Conservation (phyloP, 2,113 vertebrate species). For the Lagopus leucura region DNA sequence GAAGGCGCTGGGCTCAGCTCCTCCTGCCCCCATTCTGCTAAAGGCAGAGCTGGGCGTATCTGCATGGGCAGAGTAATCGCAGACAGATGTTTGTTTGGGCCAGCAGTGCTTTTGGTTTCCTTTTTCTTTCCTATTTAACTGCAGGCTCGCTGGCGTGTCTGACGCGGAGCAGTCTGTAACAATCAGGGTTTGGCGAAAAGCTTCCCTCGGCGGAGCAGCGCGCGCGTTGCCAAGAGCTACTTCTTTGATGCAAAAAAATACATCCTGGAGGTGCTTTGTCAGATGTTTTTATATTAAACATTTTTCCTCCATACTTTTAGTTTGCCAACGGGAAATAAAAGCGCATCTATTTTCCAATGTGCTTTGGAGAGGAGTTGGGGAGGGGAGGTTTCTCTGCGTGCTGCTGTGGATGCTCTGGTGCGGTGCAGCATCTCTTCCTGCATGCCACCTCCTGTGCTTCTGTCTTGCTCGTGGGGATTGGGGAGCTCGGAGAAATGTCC, state of each 20-base stretch:
- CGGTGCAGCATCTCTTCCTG: rapidly evolving
- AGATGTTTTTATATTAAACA: constrained; percentile 80
- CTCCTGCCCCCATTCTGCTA: background rate
- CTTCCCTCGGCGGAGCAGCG: constrained; percentile 30
- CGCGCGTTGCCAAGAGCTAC: constrained; percentile 73
- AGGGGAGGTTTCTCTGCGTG: background rate
- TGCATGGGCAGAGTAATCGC: constrained; percentile 43
- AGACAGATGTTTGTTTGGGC: constrained; percentile 61
- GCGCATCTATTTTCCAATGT: constrained; percentile 62
- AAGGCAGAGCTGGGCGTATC: background rate
- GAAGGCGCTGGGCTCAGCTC: background rate
- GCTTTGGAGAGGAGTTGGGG: constrained; percentile 58
- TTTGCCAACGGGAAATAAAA: constrained; percentile 67
- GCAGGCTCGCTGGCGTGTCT: constrained; percentile 28
- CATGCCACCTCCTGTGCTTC: background rate
- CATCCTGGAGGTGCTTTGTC: constrained; percentile 79
- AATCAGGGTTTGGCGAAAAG: constrained; percentile 36
- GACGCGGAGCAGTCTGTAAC: constrained; percentile 1
- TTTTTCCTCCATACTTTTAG: constrained; percentile 56
- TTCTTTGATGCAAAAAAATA: constrained; percentile 77
- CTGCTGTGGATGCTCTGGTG: background rate
- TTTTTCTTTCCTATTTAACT: constrained; percentile 43
- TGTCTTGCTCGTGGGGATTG: no score
- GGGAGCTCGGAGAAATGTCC: background rate
- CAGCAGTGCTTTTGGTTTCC: constrained; percentile 38